phyloP scores from a whole-genome alignment of 2,888 invertebrate species.

The Bimastos eiseni region DNA sequence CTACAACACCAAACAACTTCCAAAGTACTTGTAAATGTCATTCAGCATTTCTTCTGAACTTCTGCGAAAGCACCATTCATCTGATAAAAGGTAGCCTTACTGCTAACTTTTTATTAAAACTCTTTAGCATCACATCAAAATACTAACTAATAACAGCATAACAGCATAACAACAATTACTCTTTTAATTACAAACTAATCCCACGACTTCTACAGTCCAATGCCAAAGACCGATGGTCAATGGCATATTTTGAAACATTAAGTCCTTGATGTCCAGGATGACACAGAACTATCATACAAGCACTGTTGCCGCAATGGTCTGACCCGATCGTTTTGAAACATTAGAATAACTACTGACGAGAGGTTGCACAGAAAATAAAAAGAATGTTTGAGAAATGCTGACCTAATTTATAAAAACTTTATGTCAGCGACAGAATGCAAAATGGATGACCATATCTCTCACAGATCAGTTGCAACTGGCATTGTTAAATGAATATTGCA shows the following conservation, averaged over 20 bases:
- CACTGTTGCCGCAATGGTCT: too few species aligned
- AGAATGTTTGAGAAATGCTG: too few species aligned
- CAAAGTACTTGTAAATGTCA: not conserved
- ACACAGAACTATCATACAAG: too few species aligned
- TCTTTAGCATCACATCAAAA: not conserved
- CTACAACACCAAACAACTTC: conserved; percentile 64
- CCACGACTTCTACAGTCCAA: not conserved
- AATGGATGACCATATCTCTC: not conserved
- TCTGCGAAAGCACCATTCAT: not conserved
- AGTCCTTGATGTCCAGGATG: not conserved
- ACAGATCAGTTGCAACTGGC: not conserved
- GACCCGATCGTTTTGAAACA: too few species aligned
- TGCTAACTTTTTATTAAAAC: not conserved
- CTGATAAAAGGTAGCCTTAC: not conserved
- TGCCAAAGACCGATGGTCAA: not conserved
- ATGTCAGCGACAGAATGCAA: not conserved
- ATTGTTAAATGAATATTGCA: not conserved
- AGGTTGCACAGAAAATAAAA: too few species aligned
- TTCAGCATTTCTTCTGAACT: not conserved
- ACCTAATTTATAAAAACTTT: too few species aligned
- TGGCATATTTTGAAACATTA: not conserved
- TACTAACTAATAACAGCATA: not conserved
- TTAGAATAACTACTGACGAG: too few species aligned
- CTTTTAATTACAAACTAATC: not conserved
- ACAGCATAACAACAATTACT: not conserved